Conservation (phyloP, 2,888 invertebrate genomes). For the Aricia artaxerxes region DNA sequence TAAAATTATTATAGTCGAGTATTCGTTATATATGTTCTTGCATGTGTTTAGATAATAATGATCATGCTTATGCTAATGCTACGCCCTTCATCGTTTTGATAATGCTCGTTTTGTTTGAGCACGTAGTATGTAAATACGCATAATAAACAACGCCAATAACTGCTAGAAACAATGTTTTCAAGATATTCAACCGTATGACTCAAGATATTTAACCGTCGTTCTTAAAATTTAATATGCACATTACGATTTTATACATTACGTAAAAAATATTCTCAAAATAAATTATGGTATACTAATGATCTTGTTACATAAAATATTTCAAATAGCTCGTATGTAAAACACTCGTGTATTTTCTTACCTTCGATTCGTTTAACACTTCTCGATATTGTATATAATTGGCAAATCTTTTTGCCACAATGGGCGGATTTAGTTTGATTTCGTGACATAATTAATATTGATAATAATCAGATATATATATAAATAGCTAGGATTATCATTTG, state of each 20-base stretch:
- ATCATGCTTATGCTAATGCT: too few relatives aligned
- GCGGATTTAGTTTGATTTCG: background rate
- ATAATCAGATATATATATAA: background rate
- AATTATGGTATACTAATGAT: background rate
- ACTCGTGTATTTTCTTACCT: background rate
- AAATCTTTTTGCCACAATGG: background rate
- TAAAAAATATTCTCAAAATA: background rate
- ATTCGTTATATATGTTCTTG: too few relatives aligned
- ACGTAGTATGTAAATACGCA: background rate
- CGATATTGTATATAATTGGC: background rate
- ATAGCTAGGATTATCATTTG: background rate
- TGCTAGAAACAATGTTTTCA: background rate
- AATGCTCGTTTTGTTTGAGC: background rate
- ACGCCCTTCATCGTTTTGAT: background rate
- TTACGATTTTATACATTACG: background rate
- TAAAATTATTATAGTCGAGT: too few relatives aligned
- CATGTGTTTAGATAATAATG: too few relatives aligned
- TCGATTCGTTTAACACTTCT: background rate
- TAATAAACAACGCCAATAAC: background rate
- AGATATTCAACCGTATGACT: background rate
- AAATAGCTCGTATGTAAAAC: background rate
- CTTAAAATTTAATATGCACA: background rate
- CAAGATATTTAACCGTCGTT: background rate
- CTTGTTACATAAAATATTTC: background rate
- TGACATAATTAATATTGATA: background rate